phyloP scores from a whole-genome alignment of 2,113 vertebrate species.

The Mustela lutreola region DNA sequence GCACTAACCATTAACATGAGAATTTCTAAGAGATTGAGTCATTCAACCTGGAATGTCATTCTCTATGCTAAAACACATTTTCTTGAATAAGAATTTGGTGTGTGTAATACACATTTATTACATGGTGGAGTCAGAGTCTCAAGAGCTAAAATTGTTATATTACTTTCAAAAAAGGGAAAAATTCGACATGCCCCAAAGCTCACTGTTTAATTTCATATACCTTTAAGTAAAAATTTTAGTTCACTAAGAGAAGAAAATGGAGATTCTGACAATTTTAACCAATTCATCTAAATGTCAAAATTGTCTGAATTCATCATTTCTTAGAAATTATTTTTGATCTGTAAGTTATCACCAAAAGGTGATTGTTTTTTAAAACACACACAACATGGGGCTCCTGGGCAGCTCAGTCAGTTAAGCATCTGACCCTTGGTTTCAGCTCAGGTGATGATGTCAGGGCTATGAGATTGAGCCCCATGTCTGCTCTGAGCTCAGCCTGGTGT shows the following conservation, averaged over 20 bases:
- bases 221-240: background rate
- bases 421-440: background rate
- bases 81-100: background rate
- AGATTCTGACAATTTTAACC: slow-evolving; percentile 39
- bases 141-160: background rate
- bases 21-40: background rate
- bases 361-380: slow-evolving; percentile 36
- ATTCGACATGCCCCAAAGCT: background rate
- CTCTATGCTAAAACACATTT: background rate
- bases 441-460: background rate
- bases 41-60: background rate
- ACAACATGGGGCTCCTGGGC: background rate
- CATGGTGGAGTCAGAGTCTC: background rate
- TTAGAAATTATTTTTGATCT: slow-evolving; percentile 59
- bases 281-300: slow-evolving; percentile 4
- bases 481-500: background rate
- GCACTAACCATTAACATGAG: background rate
- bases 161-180: slow-evolving; percentile 40
- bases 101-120: background rate
- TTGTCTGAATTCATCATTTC: slow-evolving; percentile 62
- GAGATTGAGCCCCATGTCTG: background rate
- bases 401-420: background rate
- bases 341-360: background rate
- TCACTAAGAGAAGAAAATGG: background rate
- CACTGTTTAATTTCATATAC: background rate